Conservation (phyloP, 2,797 vertebrate genomes). For the Falco novaeseelandiae region DNA sequence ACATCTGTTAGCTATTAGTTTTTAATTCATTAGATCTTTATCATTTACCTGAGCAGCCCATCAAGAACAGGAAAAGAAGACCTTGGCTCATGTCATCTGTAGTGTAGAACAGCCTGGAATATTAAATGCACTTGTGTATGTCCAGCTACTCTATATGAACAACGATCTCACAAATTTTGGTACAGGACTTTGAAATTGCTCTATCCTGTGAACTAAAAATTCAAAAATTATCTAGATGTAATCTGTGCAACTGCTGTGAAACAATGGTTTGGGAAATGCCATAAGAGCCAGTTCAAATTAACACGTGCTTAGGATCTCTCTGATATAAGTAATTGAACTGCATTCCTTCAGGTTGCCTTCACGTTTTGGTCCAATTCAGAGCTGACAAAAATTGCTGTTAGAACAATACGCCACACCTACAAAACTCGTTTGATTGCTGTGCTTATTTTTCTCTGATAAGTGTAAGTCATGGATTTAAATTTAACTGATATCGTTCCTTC, state of each 20-base stretch:
- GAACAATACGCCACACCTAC: background rate
- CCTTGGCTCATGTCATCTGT: slow-evolving; percentile 1
- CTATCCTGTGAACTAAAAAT: background rate
- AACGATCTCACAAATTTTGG: background rate
- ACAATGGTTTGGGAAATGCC: background rate
- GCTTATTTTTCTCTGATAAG: background rate
- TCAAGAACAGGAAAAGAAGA: slow-evolving; percentile 38
- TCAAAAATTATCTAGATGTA: background rate
- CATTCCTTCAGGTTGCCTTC: background rate
- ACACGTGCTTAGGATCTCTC: background rate
- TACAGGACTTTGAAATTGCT: background rate
- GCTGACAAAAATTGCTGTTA: background rate
- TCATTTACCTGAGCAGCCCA: slow-evolving; percentile 57
- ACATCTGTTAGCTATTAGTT: slow-evolving; percentile 61
- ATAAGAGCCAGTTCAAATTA: background rate
- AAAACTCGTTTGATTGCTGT: background rate
- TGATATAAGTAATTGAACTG: background rate
- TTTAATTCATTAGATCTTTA: slow-evolving; percentile 62
- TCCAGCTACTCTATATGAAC: background rate
- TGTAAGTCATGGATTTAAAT: background rate
- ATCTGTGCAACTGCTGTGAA: background rate
- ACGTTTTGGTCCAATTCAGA: background rate
- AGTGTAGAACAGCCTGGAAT: background rate
- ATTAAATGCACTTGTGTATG: background rate
- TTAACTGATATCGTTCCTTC: background rate